Percentiles rank a stretch among this genome's conserved stretches.
Conservation (phyloP, 2,113 vertebrate species). For the Sisor rabdophorus region DNA sequence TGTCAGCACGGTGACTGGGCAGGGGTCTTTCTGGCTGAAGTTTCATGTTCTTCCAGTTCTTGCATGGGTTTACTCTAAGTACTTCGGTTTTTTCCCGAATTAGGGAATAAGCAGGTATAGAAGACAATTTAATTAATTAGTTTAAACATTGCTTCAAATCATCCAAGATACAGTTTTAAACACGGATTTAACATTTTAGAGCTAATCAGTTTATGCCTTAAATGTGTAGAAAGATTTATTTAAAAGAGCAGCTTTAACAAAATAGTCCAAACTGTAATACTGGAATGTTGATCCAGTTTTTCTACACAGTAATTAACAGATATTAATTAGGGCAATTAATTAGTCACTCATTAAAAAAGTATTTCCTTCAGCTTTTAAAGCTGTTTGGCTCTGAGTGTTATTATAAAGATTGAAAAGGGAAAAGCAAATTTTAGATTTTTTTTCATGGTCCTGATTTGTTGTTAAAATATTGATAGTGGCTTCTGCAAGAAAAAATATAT, state of each 20-base stretch:
- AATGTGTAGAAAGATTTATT: no score
- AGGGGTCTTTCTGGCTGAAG: no score
- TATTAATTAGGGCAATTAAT: background rate
- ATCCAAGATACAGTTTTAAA: background rate
- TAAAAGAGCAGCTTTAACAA: background rate
- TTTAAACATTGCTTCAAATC: background rate
- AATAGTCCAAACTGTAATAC: background rate
- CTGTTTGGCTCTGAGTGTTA: background rate
- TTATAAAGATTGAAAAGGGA: background rate
- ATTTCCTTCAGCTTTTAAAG: background rate
- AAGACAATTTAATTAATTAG: background rate
- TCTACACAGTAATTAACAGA: background rate
- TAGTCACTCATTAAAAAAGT: background rate
- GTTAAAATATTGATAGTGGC: background rate
- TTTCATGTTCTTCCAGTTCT: no score
- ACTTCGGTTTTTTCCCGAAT: no score
- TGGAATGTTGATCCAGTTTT: background rate
- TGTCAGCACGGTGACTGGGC: no score
- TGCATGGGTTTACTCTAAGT: no score
- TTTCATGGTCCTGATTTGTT: background rate
- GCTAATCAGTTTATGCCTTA: background rate
- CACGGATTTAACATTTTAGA: no score
- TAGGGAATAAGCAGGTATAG: no score
- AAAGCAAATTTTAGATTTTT: background rate
- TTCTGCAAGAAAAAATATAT: conserved; percentile 1